Conservation (phyloP, 1,140 invertebrate genomes). For the Drosophila elegans region DNA sequence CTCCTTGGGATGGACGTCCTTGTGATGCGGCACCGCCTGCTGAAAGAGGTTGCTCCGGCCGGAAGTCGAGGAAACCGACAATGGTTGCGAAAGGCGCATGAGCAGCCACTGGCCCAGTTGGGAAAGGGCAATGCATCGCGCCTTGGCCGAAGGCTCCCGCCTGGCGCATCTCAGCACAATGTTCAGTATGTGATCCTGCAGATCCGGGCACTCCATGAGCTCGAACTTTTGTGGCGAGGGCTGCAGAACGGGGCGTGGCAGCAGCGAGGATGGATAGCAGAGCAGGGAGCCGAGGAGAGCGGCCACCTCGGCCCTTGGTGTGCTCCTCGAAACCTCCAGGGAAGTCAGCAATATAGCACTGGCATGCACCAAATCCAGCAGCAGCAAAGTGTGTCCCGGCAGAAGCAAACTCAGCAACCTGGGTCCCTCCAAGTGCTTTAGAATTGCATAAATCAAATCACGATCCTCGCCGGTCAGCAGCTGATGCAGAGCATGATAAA, state of each 20-base stretch:
- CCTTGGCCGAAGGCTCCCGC: conserved; percentile 94
- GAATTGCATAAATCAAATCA: conserved; percentile 86
- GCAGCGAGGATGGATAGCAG: conserved; percentile 91
- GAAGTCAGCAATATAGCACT: conserved; percentile 94
- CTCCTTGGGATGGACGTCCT: conserved; percentile 61
- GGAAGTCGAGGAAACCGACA: neutral
- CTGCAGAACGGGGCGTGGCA: conserved; percentile 93
- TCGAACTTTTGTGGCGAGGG: conserved; percentile 89
- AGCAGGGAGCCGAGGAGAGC: conserved; percentile 95
- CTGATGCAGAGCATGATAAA: conserved; percentile 95
- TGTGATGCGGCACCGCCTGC: conserved; percentile 75
- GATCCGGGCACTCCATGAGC: conserved; percentile 84
- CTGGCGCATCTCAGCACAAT: conserved; percentile 94
- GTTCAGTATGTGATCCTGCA: conserved; percentile 94
- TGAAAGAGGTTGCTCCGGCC: conserved; percentile 51
- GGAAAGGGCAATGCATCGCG: conserved; percentile 95
- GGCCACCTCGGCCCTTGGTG: conserved; percentile 95
- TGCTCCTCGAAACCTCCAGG: conserved; percentile 89
- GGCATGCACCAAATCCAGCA: conserved; percentile 96
- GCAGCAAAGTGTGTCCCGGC: conserved; percentile 94
- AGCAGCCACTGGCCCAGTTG: conserved; percentile 94
- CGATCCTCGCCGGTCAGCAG: conserved; percentile 88
- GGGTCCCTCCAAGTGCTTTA: conserved; percentile 90
- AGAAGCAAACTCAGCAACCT: conserved; percentile 94
- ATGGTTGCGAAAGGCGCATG: conserved; percentile 89